phyloP scores from a whole-genome alignment of 1,140 invertebrate species.

The Mamestra configurata region DNA sequence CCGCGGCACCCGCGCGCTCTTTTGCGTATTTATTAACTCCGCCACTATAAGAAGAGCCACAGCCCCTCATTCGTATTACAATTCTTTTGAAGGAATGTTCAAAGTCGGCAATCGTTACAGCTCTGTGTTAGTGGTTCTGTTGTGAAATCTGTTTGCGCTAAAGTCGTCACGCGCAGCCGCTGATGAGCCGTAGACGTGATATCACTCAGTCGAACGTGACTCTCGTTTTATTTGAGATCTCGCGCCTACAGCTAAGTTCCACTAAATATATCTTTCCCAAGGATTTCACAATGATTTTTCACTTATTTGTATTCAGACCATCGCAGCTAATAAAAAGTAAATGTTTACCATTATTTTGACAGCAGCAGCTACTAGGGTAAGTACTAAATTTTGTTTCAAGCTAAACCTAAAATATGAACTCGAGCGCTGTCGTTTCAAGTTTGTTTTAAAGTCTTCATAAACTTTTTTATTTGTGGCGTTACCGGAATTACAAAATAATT shows the following conservation, averaged over 20 bases:
- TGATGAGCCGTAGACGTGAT: slow-evolving; percentile 85
- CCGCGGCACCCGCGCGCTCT: slow-evolving; percentile 67
- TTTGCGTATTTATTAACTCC: slow-evolving; percentile 84
- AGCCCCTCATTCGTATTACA: slow-evolving; percentile 55
- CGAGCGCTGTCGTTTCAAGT: slow-evolving; percentile 23
- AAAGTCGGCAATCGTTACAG: slow-evolving; percentile 48
- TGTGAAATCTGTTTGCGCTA: slow-evolving; percentile 84
- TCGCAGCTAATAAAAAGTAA: slow-evolving; percentile 20
- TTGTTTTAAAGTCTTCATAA: slow-evolving; percentile 13
- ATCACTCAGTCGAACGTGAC: slow-evolving; percentile 84
- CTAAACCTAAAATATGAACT: slow-evolving; percentile 10
- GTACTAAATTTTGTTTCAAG: slow-evolving; percentile 4
- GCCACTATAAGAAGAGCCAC: slow-evolving; percentile 69
- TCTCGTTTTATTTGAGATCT: slow-evolving; percentile 80
- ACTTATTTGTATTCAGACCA: slow-evolving; percentile 28
- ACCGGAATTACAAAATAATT: slow-evolving; percentile 30
- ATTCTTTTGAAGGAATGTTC: slow-evolving; percentile 43
- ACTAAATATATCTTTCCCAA: slow-evolving; percentile 38
- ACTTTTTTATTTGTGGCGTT: slow-evolving; percentile 37
- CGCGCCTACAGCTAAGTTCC: slow-evolving; percentile 66
- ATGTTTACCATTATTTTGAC: neutral
- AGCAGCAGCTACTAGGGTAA: too few relatives aligned
- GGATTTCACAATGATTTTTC: slow-evolving; percentile 34
- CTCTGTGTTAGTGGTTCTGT: slow-evolving; percentile 70
- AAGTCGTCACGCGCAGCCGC: slow-evolving; percentile 83